A percentile compares a stretch with the other conserved stretches of the same genome.
These are phyloP conservation scores for Erebia palarica DNA, from an alignment of 2,888 invertebrate genomes.

Conservation along the genomic window DNA sequence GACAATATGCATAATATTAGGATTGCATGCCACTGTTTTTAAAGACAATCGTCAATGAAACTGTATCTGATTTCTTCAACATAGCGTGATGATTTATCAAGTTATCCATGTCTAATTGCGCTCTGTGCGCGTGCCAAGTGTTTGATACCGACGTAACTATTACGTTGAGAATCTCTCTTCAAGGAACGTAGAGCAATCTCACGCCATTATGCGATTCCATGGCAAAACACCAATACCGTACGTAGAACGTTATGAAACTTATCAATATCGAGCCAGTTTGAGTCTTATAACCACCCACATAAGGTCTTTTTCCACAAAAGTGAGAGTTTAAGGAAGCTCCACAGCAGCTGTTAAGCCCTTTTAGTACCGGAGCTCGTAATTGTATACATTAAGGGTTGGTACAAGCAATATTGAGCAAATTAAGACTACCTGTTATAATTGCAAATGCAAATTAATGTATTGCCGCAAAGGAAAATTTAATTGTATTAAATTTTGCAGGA, in stretches of 20 bases:
- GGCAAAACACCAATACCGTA: slow-evolving; percentile 39
- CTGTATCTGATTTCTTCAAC: slow-evolving; percentile 21
- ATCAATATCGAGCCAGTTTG: slow-evolving; percentile 1
- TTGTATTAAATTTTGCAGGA: slow-evolving; percentile 1
- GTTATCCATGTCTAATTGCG: slow-evolving; percentile 37
- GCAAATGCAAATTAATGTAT: slow-evolving; percentile 15
- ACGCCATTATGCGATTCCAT: slow-evolving; percentile 50
- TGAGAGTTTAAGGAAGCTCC: slow-evolving; percentile 20
- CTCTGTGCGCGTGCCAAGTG: slow-evolving; percentile 43
- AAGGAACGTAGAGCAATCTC: slow-evolving; percentile 52
- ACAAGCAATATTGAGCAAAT: slow-evolving; percentile 28
- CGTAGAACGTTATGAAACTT: slow-evolving; percentile 25
- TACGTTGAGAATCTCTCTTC: slow-evolving; percentile 40
- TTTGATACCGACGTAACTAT: slow-evolving; percentile 42
- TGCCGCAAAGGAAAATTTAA: slow-evolving; percentile 4
- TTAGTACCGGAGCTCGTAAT: slow-evolving; percentile 23
- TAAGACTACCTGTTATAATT: slow-evolving; percentile 19
- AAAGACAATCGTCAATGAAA: background rate
- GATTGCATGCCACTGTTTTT: slow-evolving; percentile 10
- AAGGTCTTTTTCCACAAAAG: slow-evolving; percentile 2
- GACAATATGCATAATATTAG: background rate
- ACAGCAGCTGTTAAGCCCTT: slow-evolving; percentile 31
- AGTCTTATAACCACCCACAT: background rate
- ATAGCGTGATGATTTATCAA: slow-evolving; percentile 28
- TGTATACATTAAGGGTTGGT: slow-evolving; percentile 21